Percentiles rank a stretch among this genome's conserved stretches.
These are phyloP conservation scores for Clarias laeviceps DNA, from an alignment of 2,797 vertebrate species.

Conservation along the genomic window DNA sequence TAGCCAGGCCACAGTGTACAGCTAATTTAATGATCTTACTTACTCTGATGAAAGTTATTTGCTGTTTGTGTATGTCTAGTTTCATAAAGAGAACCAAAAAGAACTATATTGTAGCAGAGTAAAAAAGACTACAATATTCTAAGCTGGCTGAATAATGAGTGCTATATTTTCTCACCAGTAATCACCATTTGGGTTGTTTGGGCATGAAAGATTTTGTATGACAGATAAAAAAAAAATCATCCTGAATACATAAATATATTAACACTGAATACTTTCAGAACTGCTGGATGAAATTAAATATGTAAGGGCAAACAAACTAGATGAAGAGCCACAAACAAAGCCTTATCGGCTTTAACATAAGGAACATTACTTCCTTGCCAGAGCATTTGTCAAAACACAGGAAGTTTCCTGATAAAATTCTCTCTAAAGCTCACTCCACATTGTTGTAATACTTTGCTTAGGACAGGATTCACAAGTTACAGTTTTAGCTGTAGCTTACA, in stretches of 20 bases:
- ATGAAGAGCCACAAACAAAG: not conserved
- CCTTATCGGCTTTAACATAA: constrained; percentile 45
- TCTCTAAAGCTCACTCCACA: not conserved
- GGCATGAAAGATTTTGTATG: not conserved
- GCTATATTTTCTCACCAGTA: not conserved
- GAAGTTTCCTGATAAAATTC: constrained; percentile 31
- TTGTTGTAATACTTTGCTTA: too few relatives aligned
- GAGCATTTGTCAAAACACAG: constrained; percentile 39
- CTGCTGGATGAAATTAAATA: not conserved
- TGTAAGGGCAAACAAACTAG: constrained; percentile 5
- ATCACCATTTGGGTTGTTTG: not conserved
- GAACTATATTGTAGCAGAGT: constrained; percentile 29
- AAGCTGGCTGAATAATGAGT: not conserved
- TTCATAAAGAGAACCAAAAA: constrained; percentile 41
- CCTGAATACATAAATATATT: not conserved
- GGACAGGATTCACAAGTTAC: not conserved
- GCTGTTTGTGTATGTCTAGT: constrained; percentile 49
- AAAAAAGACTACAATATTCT: constrained; percentile 4
- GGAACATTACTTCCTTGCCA: constrained; percentile 39
- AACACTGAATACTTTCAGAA: not conserved
- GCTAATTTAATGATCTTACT: constrained; percentile 58
- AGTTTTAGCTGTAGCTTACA: not conserved
- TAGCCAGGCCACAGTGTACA: constrained; percentile 35
- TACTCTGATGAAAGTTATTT: constrained; percentile 50
- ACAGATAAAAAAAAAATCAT: not conserved